These are phyloP conservation scores for Melinaea marsaeus DNA, from an alignment of 2,888 invertebrate species.

Conservation along the genomic window DNA sequence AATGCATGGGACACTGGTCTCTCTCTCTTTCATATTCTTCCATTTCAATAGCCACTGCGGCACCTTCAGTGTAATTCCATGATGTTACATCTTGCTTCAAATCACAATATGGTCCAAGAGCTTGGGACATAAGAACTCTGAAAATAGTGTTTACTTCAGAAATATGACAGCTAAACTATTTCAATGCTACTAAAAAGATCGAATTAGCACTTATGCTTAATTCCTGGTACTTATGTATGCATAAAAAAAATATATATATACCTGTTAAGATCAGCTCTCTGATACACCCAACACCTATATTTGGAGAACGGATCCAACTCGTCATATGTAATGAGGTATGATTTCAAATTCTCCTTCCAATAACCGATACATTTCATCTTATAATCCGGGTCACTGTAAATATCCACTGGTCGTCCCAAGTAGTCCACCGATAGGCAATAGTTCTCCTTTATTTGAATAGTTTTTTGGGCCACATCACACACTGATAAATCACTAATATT, in stretches of 20 bases:
- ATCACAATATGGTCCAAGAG: conserved; percentile 94
- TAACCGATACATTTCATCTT: conserved; percentile 97
- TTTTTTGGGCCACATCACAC: conserved; percentile 96
- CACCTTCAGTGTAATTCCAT: conserved; percentile 93
- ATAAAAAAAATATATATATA: conserved; percentile 9
- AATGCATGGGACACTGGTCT: conserved; percentile 98
- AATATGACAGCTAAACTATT: background rate
- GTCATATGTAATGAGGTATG: conserved; percentile 96
- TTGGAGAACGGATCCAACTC: conserved; percentile 96
- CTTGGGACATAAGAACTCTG: conserved; percentile 83
- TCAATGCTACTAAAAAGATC: too few relatives aligned
- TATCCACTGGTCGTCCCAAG: conserved; percentile 95
- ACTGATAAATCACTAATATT: conserved; percentile 97
- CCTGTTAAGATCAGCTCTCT: conserved; percentile 95
- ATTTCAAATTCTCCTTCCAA: conserved; percentile 98
- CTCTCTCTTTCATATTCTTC: conserved; percentile 94
- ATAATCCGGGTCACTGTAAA: conserved; percentile 97
- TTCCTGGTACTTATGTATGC: too few relatives aligned
- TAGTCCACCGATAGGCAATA: conserved; percentile 98
- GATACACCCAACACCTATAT: conserved; percentile 99
- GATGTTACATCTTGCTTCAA: conserved; percentile 93
- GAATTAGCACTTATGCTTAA: too few relatives aligned
- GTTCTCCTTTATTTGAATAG: conserved; percentile 95
- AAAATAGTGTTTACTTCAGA: conserved; percentile 29
- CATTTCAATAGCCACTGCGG: conserved; percentile 93